Base-by-base conservation (phyloP, 2,888 invertebrate genomes). In the Ectemnius continuus region DNA sequence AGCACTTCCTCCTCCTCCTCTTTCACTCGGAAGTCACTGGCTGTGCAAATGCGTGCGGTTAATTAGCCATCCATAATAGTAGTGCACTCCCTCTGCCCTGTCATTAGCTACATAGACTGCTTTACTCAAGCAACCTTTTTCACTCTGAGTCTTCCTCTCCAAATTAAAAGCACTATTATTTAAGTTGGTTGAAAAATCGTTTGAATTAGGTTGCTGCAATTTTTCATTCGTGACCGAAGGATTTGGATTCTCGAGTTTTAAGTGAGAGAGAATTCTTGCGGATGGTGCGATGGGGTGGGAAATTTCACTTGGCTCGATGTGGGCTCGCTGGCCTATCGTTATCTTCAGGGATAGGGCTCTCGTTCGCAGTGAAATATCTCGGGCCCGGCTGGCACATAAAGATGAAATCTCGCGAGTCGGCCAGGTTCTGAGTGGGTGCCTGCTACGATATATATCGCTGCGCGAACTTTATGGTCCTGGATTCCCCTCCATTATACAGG, bases 401-500 rank as follows among this genome's bases (percentile, higher is more conserved):
- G 76, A 79, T 74, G 74, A 79, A 76, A 79, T 77, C 79, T 80
- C 66, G 59, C 72, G 72, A 65, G 57, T 67, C 47, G 71, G 52
- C 67, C 65, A 46, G 58, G 46, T 46, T n/a, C 26, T 14, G 59
- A 46, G 59, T 28, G 23, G 23, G 36, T 47, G 56, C 46, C 52
- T 46, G 20, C 47, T 57, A 47, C 52, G 61, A 56, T 52, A 60
- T 26, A 14, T 45, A 16, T 36, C 52, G 52, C n/a, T n/a, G n/a
- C 64, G 61, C 58, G 76, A 65, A 74, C 69, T 71, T 79, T 70
- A 52, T 18, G 72, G 72, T 59, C 62, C 61, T 61, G 45, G 67
- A 65, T 75, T 61, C 67, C 20, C 66, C 36, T 61, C 63, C 61
- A 61, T 63, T 58, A 63, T 58, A 63, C 46, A 46, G 60, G 26